Evolutionary conservation across 1,140 invertebrate genomes (phyloP).

Genomic region (Rhopalosiphum padi): DNA sequence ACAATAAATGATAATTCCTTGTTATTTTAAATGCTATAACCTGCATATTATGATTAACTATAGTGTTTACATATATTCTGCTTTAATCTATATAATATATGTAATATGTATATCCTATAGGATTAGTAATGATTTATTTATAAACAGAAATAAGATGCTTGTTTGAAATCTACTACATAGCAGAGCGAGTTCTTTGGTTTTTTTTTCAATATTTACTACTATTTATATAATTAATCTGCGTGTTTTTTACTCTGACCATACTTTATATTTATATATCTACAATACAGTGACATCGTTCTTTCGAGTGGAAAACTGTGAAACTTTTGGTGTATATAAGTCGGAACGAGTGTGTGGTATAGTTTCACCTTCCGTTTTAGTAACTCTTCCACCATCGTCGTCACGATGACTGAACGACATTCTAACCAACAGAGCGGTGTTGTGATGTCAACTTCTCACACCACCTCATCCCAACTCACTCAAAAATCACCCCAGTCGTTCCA

Average conservation of each 20-base stretch:
- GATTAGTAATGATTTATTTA: neutral
- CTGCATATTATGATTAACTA: too few species aligned
- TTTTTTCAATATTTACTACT: neutral
- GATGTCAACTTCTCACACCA: neutral
- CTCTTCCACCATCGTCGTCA: neutral
- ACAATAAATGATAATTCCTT: too few species aligned
- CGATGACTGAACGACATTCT: neutral
- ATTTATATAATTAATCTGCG: neutral
- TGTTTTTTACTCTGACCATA: neutral
- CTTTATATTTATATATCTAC: neutral
- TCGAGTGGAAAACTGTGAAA: constrained; percentile 19
- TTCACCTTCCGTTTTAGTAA: neutral
- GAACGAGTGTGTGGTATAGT: neutral
- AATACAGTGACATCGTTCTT: neutral
- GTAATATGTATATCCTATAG: too few species aligned
- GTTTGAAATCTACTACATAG: neutral
- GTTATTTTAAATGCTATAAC: too few species aligned
- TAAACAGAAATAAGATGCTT: neutral
- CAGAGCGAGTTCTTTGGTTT: neutral
- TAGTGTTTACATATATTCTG: too few species aligned
- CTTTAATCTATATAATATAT: too few species aligned
- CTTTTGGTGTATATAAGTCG: neutral
- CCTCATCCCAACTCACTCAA: neutral
- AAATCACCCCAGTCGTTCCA: neutral
- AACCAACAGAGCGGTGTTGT: neutral